These are phyloP conservation scores for Asbolus verrucosus DNA, from an alignment of 1,140 invertebrate genomes.

Conservation along the genomic window DNA sequence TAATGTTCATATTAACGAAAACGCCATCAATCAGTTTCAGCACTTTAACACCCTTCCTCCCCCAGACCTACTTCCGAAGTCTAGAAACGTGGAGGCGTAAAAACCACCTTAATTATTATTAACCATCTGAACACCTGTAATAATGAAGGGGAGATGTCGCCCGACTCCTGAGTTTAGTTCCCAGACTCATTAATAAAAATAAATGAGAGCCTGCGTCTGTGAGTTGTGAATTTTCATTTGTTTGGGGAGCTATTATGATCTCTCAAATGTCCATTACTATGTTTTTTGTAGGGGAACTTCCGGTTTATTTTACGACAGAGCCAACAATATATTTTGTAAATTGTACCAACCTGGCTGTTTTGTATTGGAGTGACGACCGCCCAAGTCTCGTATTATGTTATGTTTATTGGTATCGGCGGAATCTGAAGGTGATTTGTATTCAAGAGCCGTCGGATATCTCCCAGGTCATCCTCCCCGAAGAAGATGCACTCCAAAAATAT, in stretches of 20 bases:
- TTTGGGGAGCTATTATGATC: slow-evolving; percentile 1
- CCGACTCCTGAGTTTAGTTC: too few species aligned
- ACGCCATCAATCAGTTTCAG: too few species aligned
- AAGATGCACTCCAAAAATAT: slow-evolving; percentile 11
- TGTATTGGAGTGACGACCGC: slow-evolving; percentile 14
- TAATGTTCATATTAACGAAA: too few species aligned
- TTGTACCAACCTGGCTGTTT: neutral
- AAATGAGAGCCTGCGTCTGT: neutral
- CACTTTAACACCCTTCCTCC: too few species aligned
- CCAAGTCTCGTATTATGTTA: slow-evolving; percentile 21
- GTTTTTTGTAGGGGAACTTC: slow-evolving; percentile 1
- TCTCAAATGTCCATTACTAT: neutral
- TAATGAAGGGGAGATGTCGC: too few species aligned
- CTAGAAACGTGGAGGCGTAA: too few species aligned
- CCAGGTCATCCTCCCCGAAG: slow-evolving; percentile 8
- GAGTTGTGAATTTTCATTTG: slow-evolving; percentile 33
- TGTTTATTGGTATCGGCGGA: slow-evolving; percentile 33
- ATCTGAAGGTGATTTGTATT: slow-evolving; percentile 39
- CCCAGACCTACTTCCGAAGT: too few species aligned
- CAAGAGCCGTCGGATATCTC: slow-evolving; percentile 20
- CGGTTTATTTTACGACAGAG: slow-evolving; percentile 20
- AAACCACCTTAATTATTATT: too few species aligned
- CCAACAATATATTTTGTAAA: slow-evolving; percentile 27
- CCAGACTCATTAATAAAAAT: slow-evolving; percentile 6
- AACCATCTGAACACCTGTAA: slow-evolving; percentile 3